Base-by-base conservation (phyloP, 2,797 vertebrate species). In the Poecilia gillii region DNA sequence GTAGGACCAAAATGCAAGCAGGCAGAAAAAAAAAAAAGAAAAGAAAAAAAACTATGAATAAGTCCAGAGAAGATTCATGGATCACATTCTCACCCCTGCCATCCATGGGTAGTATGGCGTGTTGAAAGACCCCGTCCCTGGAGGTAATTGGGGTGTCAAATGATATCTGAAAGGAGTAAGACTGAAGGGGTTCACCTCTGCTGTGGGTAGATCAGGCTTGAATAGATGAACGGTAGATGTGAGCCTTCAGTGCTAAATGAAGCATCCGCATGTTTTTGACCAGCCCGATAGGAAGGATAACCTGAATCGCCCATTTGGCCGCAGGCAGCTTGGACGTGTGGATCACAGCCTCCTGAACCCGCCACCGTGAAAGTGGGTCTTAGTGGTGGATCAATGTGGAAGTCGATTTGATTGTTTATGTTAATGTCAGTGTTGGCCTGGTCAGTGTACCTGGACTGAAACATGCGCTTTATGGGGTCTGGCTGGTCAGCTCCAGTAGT, bases 401-500 rank as follows among this genome's bases (percentile, higher is more conserved):
- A 4, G 51, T 46, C 25, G 2, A 43, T 16, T 28, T 43, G 55
- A 66, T 39, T 3, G 4, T 1, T 18, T 66, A 8, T 20, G 49
- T 64, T 77, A 11, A 64, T 25, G 16, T 72, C 33, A 0, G 41
- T 11, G 43, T 43, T 6, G 13, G 39, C 36, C 39, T 2, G 66
- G 75, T 0, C 3, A 23, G 72, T 39, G 78, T 33, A 66, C 25
- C 0, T 0, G 0, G 6, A 39, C 39, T 25, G 12, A n/a, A 79
- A 47, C 12, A 41, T 41, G 33, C 31, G 33, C 2, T 28, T 6
- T 3, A 3, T 0, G 5, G 6, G 18, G 3, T 75, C 2, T 2
- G 4, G 1, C 62, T 73, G 78, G 51, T 3, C 0, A 2, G 72
- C 76, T 73, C 81, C 5, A 8, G 84, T 53, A 72, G 33, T 64